Conservation (phyloP, 2,113 vertebrate genomes). For the Sterrhoptilus dennistouni region DNA sequence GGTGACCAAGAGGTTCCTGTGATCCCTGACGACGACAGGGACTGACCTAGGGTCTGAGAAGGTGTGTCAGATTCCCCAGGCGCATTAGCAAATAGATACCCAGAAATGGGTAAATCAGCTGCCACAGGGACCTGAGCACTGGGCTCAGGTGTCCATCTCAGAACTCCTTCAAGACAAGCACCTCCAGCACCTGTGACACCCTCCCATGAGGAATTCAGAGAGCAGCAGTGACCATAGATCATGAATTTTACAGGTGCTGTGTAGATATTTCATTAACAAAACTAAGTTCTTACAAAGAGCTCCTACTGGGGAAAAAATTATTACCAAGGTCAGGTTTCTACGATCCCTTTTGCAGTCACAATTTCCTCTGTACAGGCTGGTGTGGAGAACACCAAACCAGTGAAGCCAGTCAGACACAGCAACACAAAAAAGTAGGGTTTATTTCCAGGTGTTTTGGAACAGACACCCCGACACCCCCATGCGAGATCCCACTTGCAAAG, state of each 20-base stretch:
- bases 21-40: not conserved
- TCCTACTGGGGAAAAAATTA: not conserved
- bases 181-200: accelerated
- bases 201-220: not conserved
- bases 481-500: not conserved
- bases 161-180: accelerated
- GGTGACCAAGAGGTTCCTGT: not conserved
- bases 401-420: not conserved
- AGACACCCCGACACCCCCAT: not conserved
- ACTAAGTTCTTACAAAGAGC: not conserved
- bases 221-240: not conserved
- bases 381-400: not conserved
- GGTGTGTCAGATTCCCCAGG: no score
- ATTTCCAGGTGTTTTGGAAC: not conserved
- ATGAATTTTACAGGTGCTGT: accelerated
- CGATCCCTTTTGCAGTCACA: accelerated
- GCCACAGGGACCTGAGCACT: not conserved
- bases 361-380: not conserved
- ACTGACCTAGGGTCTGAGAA: not conserved
- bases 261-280: not conserved
- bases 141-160: no score
- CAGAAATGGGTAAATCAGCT: not conserved
- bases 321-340: not conserved
- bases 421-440: not conserved
- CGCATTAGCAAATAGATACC: accelerated